These are phyloP conservation scores for Acrocyrtus sp. DNA, from an alignment of 2,888 invertebrate species.

Conservation along the genomic window DNA sequence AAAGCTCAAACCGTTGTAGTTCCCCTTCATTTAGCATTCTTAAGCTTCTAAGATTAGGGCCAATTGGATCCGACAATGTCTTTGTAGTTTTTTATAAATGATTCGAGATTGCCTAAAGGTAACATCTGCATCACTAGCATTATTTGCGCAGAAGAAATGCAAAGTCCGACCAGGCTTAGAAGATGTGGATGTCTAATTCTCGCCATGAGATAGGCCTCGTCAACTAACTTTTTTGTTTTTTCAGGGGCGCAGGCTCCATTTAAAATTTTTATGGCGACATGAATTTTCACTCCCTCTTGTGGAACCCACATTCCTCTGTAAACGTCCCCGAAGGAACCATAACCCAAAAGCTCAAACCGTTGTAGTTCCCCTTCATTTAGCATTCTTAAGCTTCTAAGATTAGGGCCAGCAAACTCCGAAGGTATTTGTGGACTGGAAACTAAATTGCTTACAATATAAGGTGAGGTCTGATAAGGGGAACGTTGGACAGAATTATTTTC, in stretches of 20 bases:
- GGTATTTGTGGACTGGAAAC: slow-evolving; percentile 85
- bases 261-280: slow-evolving; percentile 96
- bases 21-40: slow-evolving; percentile 94
- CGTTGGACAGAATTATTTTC: too few species aligned
- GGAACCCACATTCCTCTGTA: slow-evolving; percentile 97
- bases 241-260: slow-evolving; percentile 82
- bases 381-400: slow-evolving; percentile 89
- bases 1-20: slow-evolving; percentile 85
- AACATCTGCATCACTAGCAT: slow-evolving; percentile 98
- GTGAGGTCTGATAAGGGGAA: too few species aligned
- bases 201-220: slow-evolving; percentile 98
- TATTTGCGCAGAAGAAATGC: slow-evolving; percentile 93
- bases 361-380: slow-evolving; percentile 94
- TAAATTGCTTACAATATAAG: too few species aligned
- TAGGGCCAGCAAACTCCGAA: slow-evolving; percentile 98
- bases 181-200: slow-evolving; percentile 95
- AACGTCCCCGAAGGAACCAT: slow-evolving; percentile 96
- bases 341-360: slow-evolving; percentile 90
- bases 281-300: slow-evolving; percentile 91
- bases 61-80: slow-evolving; percentile 96
- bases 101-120: slow-evolving; percentile 95
- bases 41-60: slow-evolving; percentile 93
- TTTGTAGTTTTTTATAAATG: slow-evolving; percentile 91
- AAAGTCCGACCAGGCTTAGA: slow-evolving; percentile 92
- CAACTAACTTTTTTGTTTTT: slow-evolving; percentile 92